Evolutionary conservation across 2,797 vertebrate genomes (phyloP).

Genomic region (Prunella strophiata): DNA sequence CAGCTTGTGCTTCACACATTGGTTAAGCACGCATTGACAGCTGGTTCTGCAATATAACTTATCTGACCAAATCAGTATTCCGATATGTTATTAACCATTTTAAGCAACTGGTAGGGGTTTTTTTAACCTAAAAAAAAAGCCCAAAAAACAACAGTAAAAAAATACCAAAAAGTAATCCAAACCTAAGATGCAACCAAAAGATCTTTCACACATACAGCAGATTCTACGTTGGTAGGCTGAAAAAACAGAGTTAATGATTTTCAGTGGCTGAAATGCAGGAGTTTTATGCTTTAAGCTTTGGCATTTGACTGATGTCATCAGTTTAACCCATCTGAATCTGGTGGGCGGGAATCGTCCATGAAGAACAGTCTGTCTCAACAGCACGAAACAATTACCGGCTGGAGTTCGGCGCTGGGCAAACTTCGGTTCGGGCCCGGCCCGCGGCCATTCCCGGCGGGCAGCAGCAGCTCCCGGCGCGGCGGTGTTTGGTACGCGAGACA

Average conservation of each 20-base stretch:
- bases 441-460: not conserved
- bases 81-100: not conserved
- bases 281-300: not conserved
- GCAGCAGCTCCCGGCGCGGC: not conserved
- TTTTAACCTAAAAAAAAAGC: not conserved
- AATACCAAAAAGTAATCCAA: not conserved
- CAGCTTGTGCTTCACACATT: not conserved
- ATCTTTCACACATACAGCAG: not conserved
- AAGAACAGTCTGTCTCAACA: not conserved
- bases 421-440: rapidly evolving
- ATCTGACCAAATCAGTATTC: not conserved
- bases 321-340: not conserved
- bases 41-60: not conserved
- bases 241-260: not conserved
- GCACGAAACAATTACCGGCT: not conserved
- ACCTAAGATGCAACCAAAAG: not conserved
- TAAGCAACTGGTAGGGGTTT: not conserved
- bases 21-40: not conserved
- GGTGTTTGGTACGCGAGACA: not conserved
- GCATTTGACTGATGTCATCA: not conserved
- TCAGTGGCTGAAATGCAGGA: not conserved
- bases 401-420: not conserved
- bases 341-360: rapidly evolving
- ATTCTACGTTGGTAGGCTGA: not conserved
- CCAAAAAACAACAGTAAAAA: not conserved